Conservation (phyloP, 2,113 vertebrate species). For the Planiliza haematocheilus region DNA sequence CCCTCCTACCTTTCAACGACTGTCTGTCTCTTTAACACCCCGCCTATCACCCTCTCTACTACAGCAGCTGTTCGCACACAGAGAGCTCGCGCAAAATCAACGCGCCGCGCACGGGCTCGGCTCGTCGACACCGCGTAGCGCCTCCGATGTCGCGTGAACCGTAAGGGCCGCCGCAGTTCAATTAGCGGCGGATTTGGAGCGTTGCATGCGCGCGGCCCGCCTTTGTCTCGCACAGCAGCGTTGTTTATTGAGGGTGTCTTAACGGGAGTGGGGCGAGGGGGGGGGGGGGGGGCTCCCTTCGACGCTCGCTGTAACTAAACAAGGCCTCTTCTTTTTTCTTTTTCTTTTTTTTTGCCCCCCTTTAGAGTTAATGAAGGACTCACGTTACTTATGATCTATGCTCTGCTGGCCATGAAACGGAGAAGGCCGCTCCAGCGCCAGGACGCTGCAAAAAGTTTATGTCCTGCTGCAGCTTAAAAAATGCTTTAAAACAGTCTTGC, state of each 20-base stretch:
- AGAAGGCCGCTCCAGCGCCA: not conserved
- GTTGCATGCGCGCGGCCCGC: not conserved
- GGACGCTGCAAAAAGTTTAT: slow-evolving; percentile 10
- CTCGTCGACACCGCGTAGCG: slow-evolving; percentile 56
- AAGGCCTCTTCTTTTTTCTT: slow-evolving; percentile 8
- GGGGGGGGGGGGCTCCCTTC: not conserved
- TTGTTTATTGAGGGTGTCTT: slow-evolving; percentile 19
- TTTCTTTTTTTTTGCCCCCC: too few species aligned
- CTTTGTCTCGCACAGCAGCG: not conserved
- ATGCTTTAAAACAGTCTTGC: too few species aligned
- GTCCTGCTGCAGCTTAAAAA: not conserved
- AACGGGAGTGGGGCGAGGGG: not conserved
- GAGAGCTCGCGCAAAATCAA: slow-evolving; percentile 28
- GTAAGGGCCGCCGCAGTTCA: slow-evolving; percentile 43
- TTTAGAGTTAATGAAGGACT: slow-evolving; percentile 40
- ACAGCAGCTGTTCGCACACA: slow-evolving; percentile 53
- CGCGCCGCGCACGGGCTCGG: slow-evolving; percentile 44
- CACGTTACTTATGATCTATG: slow-evolving; percentile 39
- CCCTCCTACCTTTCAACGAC: slow-evolving; percentile 65
- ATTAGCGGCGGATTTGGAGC: slow-evolving; percentile 42
- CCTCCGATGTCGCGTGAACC: slow-evolving; percentile 62
- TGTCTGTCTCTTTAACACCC: slow-evolving; percentile 69
- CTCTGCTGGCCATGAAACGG: not conserved
- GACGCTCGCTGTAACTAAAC: slow-evolving; percentile 2
- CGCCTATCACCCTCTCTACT: slow-evolving; percentile 60